A percentile compares a stretch with the other conserved stretches of the same genome.
These are phyloP conservation scores for Bucco capensis DNA, from an alignment of 2,113 vertebrate species.

Conservation along the genomic window DNA sequence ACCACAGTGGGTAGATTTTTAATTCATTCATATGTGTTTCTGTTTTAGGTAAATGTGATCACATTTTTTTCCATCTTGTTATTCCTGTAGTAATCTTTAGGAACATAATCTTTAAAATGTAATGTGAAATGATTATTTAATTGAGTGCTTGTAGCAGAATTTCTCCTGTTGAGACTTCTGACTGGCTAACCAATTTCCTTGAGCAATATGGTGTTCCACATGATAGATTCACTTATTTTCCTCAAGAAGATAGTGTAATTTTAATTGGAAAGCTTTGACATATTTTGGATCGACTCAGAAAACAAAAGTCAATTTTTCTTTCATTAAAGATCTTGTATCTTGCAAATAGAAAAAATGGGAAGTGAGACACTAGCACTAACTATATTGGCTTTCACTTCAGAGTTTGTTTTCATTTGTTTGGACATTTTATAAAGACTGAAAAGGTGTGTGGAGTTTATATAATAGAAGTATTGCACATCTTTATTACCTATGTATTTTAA, in stretches of 20 bases:
- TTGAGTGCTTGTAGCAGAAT: conserved; percentile 23
- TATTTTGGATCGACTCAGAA: neutral
- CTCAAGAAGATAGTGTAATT: conserved; percentile 25
- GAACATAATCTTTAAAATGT: conserved; percentile 33
- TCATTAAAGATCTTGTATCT: neutral
- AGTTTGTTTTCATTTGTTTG: neutral
- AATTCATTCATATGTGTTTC: neutral
- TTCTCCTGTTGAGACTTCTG: conserved; percentile 7
- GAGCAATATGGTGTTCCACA: conserved; percentile 29
- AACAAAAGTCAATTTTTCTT: conserved; percentile 26
- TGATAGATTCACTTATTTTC: conserved; percentile 30
- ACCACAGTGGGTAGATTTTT: neutral
- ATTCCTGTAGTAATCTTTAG: conserved; percentile 1
- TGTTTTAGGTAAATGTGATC: neutral
- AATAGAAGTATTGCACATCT: neutral
- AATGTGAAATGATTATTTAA: conserved; percentile 39
- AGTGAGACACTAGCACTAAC: neutral
- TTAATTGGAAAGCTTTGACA: conserved; percentile 48
- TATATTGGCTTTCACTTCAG: neutral
- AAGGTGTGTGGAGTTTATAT: neutral
- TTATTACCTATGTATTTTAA: neutral
- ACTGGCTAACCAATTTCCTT: conserved; percentile 44
- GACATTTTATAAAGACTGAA: neutral
- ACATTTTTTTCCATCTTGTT: conserved; percentile 9
- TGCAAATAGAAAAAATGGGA: conserved; percentile 16